These are phyloP conservation scores for Sylvicapra grimmia DNA, from an alignment of 2,113 vertebrate species.

Conservation along the genomic window DNA sequence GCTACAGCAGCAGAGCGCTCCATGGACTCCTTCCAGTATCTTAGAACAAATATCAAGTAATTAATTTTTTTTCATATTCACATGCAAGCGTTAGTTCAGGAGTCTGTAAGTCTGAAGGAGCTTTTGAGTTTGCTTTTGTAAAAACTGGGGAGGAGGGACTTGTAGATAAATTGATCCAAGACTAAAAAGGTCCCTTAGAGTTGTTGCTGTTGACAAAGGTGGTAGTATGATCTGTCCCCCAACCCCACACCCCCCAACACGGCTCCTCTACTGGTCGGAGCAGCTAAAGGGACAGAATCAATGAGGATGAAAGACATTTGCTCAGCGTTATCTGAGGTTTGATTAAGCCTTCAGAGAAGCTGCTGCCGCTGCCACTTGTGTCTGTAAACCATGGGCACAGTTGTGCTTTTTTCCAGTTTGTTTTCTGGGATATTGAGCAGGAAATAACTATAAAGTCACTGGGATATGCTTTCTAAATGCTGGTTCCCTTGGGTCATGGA, in stretches of 20 bases:
- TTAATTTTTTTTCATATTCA: background rate
- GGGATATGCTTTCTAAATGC: background rate
- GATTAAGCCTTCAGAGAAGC: background rate
- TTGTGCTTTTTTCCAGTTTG: background rate
- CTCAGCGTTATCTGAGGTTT: background rate
- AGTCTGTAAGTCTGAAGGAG: background rate
- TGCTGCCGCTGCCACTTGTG: background rate
- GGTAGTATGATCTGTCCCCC: background rate
- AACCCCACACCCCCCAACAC: rapidly evolving
- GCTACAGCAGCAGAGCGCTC: background rate
- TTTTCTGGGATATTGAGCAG: background rate
- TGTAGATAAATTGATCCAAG: background rate
- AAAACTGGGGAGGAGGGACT: background rate
- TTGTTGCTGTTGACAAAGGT: background rate
- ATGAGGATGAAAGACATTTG: background rate
- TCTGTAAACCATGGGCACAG: background rate
- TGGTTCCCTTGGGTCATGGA: background rate
- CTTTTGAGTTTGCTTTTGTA: conserved; percentile 10
- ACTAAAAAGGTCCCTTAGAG: background rate
- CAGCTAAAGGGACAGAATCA: background rate
- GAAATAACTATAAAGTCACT: background rate
- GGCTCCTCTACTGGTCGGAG: background rate
- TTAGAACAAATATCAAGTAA: background rate
- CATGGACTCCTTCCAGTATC: background rate
- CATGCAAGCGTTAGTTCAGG: background rate